Evolutionary conservation across 1,140 invertebrate species (phyloP).

Genomic region (Lerema accius): DNA sequence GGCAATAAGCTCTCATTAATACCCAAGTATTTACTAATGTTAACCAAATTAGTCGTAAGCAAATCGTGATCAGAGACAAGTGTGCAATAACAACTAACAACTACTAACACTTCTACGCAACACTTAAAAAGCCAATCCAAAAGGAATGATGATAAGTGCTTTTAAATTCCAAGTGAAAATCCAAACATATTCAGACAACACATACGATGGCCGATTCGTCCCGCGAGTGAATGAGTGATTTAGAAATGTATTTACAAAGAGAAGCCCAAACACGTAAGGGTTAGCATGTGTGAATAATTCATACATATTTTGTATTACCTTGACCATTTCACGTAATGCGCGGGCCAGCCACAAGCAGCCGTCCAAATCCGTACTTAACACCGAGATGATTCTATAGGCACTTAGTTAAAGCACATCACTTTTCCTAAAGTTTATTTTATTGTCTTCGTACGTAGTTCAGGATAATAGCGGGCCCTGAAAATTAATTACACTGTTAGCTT

Average conservation of each 20-base stretch:
- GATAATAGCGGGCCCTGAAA: slow-evolving; percentile 75
- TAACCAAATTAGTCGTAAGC: slow-evolving; percentile 1
- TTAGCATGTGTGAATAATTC: slow-evolving; percentile 78
- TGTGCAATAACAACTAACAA: slow-evolving; percentile 2
- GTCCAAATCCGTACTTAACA: slow-evolving; percentile 60
- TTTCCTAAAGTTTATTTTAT: slow-evolving; percentile 62
- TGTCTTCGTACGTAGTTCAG: slow-evolving; percentile 68
- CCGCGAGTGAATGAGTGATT: slow-evolving; percentile 63
- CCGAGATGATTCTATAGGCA: slow-evolving; percentile 60
- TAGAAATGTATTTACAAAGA: slow-evolving; percentile 76
- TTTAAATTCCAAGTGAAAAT: slow-evolving; percentile 51
- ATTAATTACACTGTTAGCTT: slow-evolving; percentile 63
- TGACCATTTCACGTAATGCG: slow-evolving; percentile 79
- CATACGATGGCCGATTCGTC: slow-evolving; percentile 23
- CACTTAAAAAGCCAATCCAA: slow-evolving; percentile 11
- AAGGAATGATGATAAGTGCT: slow-evolving; percentile 40
- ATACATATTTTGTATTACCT: slow-evolving; percentile 76
- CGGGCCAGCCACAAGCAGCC: slow-evolving; percentile 57
- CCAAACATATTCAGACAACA: slow-evolving; percentile 41
- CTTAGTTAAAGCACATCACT: slow-evolving; percentile 57
- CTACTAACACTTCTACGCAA: neutral
- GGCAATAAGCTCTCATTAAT: too few relatives aligned
- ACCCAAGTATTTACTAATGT: too few relatives aligned
- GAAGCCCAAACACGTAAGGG: slow-evolving; percentile 72
- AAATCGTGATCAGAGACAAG: neutral